phyloP scores from a whole-genome alignment of 2,113 vertebrate genomes.

The Myotis yumanensis region DNA sequence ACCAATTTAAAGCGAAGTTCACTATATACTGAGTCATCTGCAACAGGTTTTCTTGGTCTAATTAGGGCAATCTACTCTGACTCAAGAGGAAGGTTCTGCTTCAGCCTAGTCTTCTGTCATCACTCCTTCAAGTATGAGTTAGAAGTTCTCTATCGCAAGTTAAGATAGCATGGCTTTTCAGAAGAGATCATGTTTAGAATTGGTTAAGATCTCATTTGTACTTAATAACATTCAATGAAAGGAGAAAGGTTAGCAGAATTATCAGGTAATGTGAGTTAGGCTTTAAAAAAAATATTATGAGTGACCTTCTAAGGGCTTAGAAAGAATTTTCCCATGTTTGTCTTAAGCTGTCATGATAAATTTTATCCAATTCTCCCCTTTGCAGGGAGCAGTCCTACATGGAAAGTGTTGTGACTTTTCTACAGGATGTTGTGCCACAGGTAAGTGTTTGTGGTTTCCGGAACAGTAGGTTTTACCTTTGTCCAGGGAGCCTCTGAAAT shows the following conservation, averaged over 20 bases:
- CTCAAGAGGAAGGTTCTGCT: neutral
- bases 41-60: constrained; percentile 11
- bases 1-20: constrained; percentile 21
- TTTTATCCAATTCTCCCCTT: constrained; percentile 66
- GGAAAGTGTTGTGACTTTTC: constrained; percentile 98
- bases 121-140: neutral
- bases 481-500: neutral
- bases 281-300: neutral
- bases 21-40: constrained; percentile 40
- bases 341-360: neutral
- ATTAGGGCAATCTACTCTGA: constrained; percentile 24
- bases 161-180: constrained; percentile 16
- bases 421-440: constrained; percentile 99
- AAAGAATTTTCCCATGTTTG: neutral
- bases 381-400: constrained; percentile 97
- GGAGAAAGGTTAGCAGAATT: neutral
- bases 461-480: neutral
- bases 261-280: neutral
- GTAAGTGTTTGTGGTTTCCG: constrained; percentile 79
- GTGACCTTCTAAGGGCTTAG: neutral
- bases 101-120: neutral
- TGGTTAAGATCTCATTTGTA: neutral
- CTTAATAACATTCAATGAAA: neutral
- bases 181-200: constrained; percentile 1
- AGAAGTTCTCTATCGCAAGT: neutral